Base-by-base conservation (phyloP, 2,888 invertebrate species). In the Antheraea yamamai region DNA sequence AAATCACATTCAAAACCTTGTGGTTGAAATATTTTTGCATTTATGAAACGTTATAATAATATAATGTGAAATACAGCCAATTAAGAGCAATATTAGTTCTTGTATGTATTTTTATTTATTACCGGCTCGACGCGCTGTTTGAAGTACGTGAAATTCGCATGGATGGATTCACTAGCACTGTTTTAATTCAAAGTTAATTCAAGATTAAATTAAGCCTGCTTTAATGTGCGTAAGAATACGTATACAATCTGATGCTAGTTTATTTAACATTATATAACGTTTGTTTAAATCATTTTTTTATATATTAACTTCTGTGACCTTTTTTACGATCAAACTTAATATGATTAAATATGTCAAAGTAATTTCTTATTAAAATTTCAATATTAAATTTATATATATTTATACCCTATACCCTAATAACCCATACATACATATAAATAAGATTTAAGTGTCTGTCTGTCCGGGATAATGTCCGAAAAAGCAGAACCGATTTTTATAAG, bases 61-160 rank as follows among this genome's bases (percentile, higher is more conserved):
- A 16, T 66, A 30, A 26, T 30, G 6, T 66, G 14, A 66, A 66
- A 66, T 6, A 66, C 16, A 30, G 30, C 64, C 64, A 66, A 66
- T 66, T 66, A 66, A 66, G 64, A 66, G 30, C 14, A 66, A 66
- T 66, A 26, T 66, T 66, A 30, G 12, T 14, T 66, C 64, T 66
- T 66, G 64, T 66, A 6, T 30, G 30, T 66, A 64, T 66, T 66
- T 66, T 66, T 66, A 66, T 66, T 66, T 66, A 66, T 66, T 66
- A 66, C 64, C 26, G 14, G 16, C 16, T 66, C 4, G 30, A 30
- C 18, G 26, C 64, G 14, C 14, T 30, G 30, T 66, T 66, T 66
- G 18, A 66, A 26, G 30, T 66, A 26, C 64, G 64, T 66, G 64
- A 66, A 66, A 66, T 66, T 66, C 64, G 64, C 64, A 30, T 30